Evolutionary conservation across 2,797 vertebrate species (phyloP), one percentile per base, ranked within the genome.

Genomic region (Falco naumanni): DNA sequence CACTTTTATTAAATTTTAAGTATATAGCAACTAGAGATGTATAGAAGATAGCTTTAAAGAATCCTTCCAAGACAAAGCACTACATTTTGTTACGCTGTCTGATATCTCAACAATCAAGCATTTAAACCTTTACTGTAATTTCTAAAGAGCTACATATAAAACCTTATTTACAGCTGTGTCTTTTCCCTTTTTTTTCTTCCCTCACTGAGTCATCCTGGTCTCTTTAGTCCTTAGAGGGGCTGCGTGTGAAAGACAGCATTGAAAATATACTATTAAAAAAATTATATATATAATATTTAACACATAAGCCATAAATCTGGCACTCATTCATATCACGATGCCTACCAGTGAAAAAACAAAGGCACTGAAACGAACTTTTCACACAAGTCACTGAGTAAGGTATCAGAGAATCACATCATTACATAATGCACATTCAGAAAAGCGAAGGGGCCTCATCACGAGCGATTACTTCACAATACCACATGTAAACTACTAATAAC

Each of bases 361-460:
- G 17, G n/a, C 33, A 91, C 2, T 91, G 79, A 91, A 89, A 94
- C n/a, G 20, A 95, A 93, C 43, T 95, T 92, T 83, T 77, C 51
- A 53, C n/a, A 71, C 17, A 64, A 75, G 79, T 64, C 34, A 48
- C 2, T 9, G 78, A 50, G 24, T 74, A 85, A 78, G 54, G 89
- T 47, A 82, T 13, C 81, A 72, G 28, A 56, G 48, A 95, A 45
- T 61, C 79, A 72, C 87, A 95, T 59, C 74, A 61, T 11, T 45
- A 86, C 48, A 69, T n/a, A 54, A 19, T 24, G 48, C 87, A 63
- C 7, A 2, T 60, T 91, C 65, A 78, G 74, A 87, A 91, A 75
- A 93, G 53, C 92, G 82, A 88, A 88, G 54, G 53, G 51, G 22
- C 48, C 84, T 91, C 18, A 9, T 33, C 19, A 88, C 28, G 16